Evolutionary conservation across 2,888 invertebrate species (phyloP).

Genomic region (Apamea epomidion): DNA sequence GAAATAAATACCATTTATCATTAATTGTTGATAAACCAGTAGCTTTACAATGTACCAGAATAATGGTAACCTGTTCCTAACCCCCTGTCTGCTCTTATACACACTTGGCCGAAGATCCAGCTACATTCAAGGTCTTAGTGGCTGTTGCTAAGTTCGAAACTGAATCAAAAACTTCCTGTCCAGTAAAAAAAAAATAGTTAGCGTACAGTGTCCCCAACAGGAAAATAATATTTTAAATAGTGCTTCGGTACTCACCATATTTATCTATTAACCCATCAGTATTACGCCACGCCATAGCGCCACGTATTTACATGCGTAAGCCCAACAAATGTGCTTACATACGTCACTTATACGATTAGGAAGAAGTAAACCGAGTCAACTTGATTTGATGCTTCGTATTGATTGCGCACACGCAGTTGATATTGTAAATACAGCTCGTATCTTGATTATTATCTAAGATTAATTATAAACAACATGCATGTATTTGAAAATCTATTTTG

Average conservation of each 20-base stretch:
- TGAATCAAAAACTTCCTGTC: neutral
- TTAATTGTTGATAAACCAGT: neutral
- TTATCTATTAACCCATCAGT: neutral
- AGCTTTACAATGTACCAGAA: neutral
- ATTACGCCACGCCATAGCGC: too few relatives aligned
- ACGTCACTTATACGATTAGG: constrained; percentile 49
- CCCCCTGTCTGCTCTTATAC: neutral
- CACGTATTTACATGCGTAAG: constrained; percentile 15
- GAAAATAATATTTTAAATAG: neutral
- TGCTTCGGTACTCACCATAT: neutral
- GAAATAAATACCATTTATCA: too few relatives aligned
- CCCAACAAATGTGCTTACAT: constrained; percentile 28
- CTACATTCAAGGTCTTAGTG: neutral
- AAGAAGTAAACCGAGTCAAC: constrained; percentile 22
- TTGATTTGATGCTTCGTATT: constrained; percentile 8
- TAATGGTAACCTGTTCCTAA: neutral
- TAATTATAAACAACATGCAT: neutral
- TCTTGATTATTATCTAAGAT: constrained; percentile 31
- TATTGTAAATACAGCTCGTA: constrained; percentile 22
- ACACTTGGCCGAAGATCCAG: neutral
- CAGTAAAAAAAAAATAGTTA: too few relatives aligned
- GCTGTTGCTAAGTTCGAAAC: neutral
- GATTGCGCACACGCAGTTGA: constrained; percentile 33
- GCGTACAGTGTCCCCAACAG: neutral
- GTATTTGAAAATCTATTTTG: constrained; percentile 3